Evolutionary conservation across 2,113 vertebrate genomes (phyloP).

Genomic region (Cyphomyrus discorhynchus): DNA sequence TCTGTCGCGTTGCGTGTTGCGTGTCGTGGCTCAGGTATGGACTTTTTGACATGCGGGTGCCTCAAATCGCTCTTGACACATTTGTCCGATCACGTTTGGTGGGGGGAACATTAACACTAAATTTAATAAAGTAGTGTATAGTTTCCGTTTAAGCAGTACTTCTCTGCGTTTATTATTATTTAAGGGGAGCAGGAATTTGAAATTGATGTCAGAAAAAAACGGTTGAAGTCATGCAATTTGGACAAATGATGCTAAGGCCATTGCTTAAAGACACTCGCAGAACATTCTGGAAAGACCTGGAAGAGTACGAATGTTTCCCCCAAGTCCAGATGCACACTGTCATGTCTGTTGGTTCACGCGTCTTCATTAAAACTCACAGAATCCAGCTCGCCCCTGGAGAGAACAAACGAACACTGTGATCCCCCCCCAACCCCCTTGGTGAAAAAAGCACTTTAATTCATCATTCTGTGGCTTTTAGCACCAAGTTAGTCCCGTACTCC

Average conservation of each 20-base stretch:
- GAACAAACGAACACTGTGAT: not conserved
- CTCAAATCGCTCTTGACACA: not conserved
- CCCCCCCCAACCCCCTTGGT: not conserved
- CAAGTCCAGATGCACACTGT: not conserved
- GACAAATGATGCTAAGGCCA: not conserved
- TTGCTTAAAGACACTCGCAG: not conserved
- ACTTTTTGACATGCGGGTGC: not conserved
- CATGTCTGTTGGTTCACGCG: not conserved
- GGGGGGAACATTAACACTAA: not conserved
- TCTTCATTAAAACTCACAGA: not conserved
- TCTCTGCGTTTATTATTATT: not conserved
- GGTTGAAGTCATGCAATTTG: not conserved
- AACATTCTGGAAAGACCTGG: not conserved
- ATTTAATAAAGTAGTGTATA: not conserved
- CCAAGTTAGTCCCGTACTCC: constrained; percentile 46
- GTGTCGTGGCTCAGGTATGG: not conserved
- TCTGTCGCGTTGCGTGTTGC: not conserved
- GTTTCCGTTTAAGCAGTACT: not conserved
- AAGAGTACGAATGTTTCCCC: not conserved
- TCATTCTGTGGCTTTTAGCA: constrained; percentile 51
- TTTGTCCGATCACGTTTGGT: not conserved
- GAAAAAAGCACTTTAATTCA: constrained; percentile 35
- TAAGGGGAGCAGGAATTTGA: not conserved
- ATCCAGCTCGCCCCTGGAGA: not conserved
- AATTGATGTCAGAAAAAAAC: not conserved